phyloP scores from a whole-genome alignment of 2,113 vertebrate genomes.

The Corythaixoides concolor region DNA sequence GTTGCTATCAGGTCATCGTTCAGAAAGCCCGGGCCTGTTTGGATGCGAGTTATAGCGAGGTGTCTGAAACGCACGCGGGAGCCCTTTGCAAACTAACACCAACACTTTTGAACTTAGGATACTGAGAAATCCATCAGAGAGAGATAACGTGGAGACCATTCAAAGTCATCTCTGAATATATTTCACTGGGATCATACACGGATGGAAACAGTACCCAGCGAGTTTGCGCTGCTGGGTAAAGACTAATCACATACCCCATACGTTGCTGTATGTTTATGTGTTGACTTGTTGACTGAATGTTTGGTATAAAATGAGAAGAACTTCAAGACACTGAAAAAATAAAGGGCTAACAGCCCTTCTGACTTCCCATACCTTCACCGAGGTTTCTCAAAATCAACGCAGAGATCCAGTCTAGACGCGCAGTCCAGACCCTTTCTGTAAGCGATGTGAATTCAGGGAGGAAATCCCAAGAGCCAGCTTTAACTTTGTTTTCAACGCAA shows the following conservation, averaged over 20 bases:
- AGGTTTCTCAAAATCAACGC: neutral
- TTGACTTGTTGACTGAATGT: too few relatives aligned
- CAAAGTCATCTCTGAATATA: neutral
- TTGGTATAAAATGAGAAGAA: neutral
- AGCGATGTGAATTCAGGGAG: neutral
- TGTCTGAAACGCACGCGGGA: fast-evolving
- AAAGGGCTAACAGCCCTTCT: neutral
- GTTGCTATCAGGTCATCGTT: neutral
- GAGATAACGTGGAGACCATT: neutral
- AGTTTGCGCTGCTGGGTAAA: neutral
- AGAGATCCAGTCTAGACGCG: neutral
- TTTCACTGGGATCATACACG: neutral
- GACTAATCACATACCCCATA: neutral
- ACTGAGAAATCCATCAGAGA: neutral
- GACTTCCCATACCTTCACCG: neutral
- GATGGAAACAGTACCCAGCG: neutral
- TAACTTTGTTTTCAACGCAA: neutral
- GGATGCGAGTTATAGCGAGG: neutral
- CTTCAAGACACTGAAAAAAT: neutral
- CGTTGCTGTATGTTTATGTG: too few relatives aligned
- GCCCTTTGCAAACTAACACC: neutral
- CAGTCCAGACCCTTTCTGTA: neutral
- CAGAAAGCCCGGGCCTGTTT: neutral
- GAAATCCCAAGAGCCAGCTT: neutral
- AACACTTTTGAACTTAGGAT: neutral